phyloP scores from a whole-genome alignment of 2,113 vertebrate genomes.

The Thunnus thynnus region DNA sequence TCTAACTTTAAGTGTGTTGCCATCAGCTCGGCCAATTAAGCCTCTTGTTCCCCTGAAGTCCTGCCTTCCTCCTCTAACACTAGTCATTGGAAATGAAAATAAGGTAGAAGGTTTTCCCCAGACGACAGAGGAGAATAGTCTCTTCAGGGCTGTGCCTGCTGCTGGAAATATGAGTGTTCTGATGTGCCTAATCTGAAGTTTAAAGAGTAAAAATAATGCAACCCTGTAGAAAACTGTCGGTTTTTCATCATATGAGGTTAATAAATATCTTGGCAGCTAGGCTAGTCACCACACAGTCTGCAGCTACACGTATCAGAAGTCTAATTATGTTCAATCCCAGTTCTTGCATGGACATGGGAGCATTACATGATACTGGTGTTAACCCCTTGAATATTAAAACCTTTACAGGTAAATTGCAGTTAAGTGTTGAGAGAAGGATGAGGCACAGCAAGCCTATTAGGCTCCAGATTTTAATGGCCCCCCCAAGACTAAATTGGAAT shows the following conservation, averaged over 20 bases:
- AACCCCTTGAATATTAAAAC: conserved; percentile 62
- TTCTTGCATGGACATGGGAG: conserved; percentile 35
- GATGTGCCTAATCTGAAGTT: conserved; percentile 50
- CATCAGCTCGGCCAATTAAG: conserved; percentile 85
- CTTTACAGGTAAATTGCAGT: conserved; percentile 60
- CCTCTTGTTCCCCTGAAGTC: conserved; percentile 67
- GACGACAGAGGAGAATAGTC: conserved; percentile 28
- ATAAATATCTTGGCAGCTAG: conserved; percentile 38
- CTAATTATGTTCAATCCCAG: conserved; percentile 57
- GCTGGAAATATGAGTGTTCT: conserved; percentile 49
- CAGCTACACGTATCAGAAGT: conserved; percentile 24
- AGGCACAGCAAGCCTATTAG: conserved; percentile 32
- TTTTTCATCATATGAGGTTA: conserved; percentile 45
- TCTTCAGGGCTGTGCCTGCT: conserved; percentile 37
- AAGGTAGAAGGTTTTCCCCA: conserved; percentile 60
- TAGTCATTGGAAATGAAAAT: conserved; percentile 76
- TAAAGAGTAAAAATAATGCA: conserved; percentile 45
- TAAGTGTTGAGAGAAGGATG: conserved; percentile 41
- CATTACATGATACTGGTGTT: conserved; percentile 49
- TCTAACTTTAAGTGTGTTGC: conserved; percentile 80
- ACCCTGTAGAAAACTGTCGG: conserved; percentile 17
- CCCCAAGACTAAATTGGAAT: conserved; percentile 61
- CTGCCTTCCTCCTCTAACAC: conserved; percentile 60
- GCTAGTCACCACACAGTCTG: conserved; percentile 20
- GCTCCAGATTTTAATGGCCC: conserved; percentile 50